Conservation (phyloP, 2,113 vertebrate genomes). For the Orthonyx spaldingii region DNA sequence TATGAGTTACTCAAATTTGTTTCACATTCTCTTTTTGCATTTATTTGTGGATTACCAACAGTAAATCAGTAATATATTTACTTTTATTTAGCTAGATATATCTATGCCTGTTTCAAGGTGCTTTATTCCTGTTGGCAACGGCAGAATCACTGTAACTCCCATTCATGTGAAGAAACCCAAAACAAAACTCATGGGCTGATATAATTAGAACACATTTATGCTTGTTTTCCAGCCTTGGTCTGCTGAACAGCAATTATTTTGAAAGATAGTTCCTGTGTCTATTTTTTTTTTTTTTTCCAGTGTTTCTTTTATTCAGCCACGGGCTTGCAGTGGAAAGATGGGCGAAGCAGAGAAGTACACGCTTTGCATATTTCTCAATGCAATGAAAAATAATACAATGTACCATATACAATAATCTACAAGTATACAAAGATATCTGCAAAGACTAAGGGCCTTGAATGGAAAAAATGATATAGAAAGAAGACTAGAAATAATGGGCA, state of each 20-base stretch:
- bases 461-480: neutral
- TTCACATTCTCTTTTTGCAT: neutral
- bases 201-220: constrained; percentile 64
- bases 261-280: constrained; percentile 36
- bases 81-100: constrained; percentile 9
- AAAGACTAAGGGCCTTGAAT: neutral
- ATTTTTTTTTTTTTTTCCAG: neutral
- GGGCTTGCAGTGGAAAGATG: neutral
- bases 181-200: constrained; percentile 41
- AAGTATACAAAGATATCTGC: neutral
- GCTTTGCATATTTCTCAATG: neutral
- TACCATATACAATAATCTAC: neutral
- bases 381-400: neutral
- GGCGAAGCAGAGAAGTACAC: neutral
- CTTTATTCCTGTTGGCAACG: constrained; percentile 53
- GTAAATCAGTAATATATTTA: neutral
- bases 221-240: constrained; percentile 64
- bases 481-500: neutral
- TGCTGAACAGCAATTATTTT: constrained; percentile 65
- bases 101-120: constrained; percentile 57
- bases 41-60: neutral
- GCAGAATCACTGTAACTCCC: constrained; percentile 27
- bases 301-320: neutral
- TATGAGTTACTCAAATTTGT: neutral
- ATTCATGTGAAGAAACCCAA: constrained; percentile 49